Conservation (phyloP, 1,140 invertebrate genomes). For the Heterodera schachtii region DNA sequence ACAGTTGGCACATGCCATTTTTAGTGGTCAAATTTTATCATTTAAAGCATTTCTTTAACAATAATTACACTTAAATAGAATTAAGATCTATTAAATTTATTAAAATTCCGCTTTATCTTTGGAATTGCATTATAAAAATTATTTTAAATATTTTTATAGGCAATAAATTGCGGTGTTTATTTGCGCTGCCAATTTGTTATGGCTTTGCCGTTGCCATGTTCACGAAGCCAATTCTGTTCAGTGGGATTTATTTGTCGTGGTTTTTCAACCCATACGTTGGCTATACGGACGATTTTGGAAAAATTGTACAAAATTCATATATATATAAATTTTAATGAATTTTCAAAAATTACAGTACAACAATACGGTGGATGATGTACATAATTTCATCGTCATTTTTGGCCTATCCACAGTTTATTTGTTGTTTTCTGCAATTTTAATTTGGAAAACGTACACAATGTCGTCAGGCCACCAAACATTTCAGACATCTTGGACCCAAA, state of each 20-base stretch:
- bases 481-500: constrained; percentile 12
- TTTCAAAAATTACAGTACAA: constrained; percentile 15
- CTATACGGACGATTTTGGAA: constrained; percentile 17
- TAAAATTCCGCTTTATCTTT: no score
- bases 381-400: constrained; percentile 29
- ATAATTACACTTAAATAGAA: no score
- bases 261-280: constrained; percentile 36
- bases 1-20: constrained; percentile 4
- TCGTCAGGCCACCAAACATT: no score
- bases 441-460: neutral
- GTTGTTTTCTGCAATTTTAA: constrained; percentile 2
- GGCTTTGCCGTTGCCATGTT: no score
- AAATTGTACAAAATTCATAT: neutral
- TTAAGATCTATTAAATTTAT: no score
- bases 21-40: neutral
- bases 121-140: no score
- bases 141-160: no score
- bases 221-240: constrained; percentile 28
- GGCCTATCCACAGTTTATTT: constrained; percentile 14
- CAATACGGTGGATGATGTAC: neutral
- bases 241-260: constrained; percentile 25
- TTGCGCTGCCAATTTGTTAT: no score
- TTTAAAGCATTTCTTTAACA: no score
- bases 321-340: neutral
- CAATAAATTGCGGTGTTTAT: no score